These are phyloP conservation scores for Pseudeuparius sepicola DNA, from an alignment of 2,888 invertebrate species.

Conservation along the genomic window DNA sequence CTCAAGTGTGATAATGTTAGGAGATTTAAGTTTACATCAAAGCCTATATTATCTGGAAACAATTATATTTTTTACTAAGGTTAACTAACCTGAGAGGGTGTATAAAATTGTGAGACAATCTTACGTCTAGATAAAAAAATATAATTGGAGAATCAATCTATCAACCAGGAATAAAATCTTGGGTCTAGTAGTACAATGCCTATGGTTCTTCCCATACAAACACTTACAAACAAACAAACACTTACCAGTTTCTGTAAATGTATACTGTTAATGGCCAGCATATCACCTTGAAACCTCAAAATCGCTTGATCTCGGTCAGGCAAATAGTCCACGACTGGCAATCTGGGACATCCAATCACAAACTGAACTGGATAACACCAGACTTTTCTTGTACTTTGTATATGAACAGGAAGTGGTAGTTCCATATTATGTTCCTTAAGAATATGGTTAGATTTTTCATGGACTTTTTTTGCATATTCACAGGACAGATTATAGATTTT, in stretches of 20 bases:
- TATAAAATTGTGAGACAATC: no score
- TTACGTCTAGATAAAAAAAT: no score
- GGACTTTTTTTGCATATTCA: slow-evolving; percentile 84
- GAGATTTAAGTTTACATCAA: no score
- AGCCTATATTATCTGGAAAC: no score
- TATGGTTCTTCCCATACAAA: no score
- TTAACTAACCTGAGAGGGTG: no score
- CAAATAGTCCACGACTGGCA: slow-evolving; percentile 78
- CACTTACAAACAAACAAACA: no score
- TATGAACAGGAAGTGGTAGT: slow-evolving; percentile 45
- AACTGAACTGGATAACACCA: slow-evolving; percentile 86
- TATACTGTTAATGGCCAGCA: slow-evolving; percentile 71
- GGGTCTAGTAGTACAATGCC: no score
- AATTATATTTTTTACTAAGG: no score
- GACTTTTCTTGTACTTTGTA: slow-evolving; percentile 73
- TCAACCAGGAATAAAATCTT: no score
- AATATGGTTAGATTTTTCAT: slow-evolving; percentile 74
- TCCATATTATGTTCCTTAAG: slow-evolving; percentile 80
- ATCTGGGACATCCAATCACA: slow-evolving; percentile 72
- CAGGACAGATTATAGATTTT: slow-evolving; percentile 89
- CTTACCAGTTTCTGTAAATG: slow-evolving; percentile 86
- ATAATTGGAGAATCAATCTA: no score
- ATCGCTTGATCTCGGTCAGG: slow-evolving; percentile 79
- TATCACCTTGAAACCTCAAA: slow-evolving; percentile 79
- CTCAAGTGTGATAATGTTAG: no score